phyloP scores from a whole-genome alignment of 2,797 vertebrate species.

The Sebastes glaucus region DNA sequence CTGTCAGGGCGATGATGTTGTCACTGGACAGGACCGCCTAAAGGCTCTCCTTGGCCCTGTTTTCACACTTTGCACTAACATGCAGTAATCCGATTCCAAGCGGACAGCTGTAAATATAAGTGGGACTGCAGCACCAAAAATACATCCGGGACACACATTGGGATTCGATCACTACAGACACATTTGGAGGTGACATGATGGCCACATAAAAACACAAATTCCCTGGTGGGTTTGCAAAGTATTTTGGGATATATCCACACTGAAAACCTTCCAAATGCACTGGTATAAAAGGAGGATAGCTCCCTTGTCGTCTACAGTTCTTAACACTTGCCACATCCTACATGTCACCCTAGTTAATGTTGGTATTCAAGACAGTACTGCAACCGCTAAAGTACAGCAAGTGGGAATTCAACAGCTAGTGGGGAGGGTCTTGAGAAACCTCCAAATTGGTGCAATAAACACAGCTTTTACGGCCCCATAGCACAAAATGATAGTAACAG shows the following conservation, averaged over 20 bases:
- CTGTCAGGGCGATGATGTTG: slow-evolving; percentile 23
- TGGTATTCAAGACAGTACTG: neutral
- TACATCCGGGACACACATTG: slow-evolving; percentile 6
- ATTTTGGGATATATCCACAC: neutral
- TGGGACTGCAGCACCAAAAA: neutral
- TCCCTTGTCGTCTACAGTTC: neutral
- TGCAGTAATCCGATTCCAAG: slow-evolving; percentile 24
- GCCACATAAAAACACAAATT: neutral
- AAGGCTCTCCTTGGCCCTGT: slow-evolving; percentile 20
- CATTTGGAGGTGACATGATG: slow-evolving; percentile 7
- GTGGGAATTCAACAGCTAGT: slow-evolving; percentile 1
- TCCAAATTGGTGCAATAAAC: slow-evolving; percentile 33
- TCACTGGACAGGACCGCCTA: slow-evolving; percentile 21
- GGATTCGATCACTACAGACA: neutral
- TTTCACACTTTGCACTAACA: slow-evolving; percentile 24
- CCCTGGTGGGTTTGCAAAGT: neutral
- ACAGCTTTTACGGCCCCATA: slow-evolving; percentile 12
- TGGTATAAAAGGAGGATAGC: neutral
- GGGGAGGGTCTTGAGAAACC: neutral
- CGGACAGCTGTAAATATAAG: slow-evolving; percentile 8
- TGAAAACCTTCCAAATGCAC: neutral
- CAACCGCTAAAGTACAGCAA: neutral
- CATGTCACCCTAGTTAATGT: neutral
- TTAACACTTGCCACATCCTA: neutral
- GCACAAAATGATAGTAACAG: slow-evolving; percentile 9